Evolutionary conservation across 2,888 invertebrate species (phyloP), one percentile per base, ranked within the genome.

Genomic region (Campoletis raptor): DNA sequence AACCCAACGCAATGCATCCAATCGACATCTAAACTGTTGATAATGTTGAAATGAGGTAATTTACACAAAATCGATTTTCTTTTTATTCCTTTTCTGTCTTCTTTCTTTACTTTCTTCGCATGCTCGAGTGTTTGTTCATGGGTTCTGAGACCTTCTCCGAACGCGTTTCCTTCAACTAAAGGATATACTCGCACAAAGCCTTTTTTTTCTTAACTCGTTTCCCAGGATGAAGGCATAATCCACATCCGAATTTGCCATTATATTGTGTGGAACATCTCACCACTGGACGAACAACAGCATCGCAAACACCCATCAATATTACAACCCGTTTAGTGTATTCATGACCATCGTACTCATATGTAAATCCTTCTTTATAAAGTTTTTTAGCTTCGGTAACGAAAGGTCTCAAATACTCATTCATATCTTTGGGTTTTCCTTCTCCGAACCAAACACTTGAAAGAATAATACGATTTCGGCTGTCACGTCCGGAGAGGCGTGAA

Each of bases 1-100:
- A 83, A 57, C 3, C 73, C 66, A 24, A 72, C 73, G 42, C 24
- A 73, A 42, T 86, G 86, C 86, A 86, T 86, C 61, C 66, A 84
- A 70, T 86, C 79, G 15, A 80, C 36, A 36, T 66, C 30, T 9
- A 86, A 37, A 3, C 42, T 40, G 2, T 48, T 36, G n/a, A 86
- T 45, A 7, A 84, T 86, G 48, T 86, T 48, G 37, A 84, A 86
- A 7, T 42, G 45, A 18, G 73, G 57, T 2, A 86, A 42, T 21
- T 64, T 36, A 12, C 61, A 42, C 18, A 84, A n/a, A 12, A 72
- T 42, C 0, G 86, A 79, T n/a, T 24, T 36, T 18, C 83, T 74
- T 79, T 86, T 86, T 12, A 86, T 67, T 30, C 83, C 86, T 54
- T 40, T 64, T 40, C 66, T 57, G 40, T 40, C 54, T n/a, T 18